Evolutionary conservation across 2,888 invertebrate species (phyloP).

Genomic region (Andrena flavipes): DNA sequence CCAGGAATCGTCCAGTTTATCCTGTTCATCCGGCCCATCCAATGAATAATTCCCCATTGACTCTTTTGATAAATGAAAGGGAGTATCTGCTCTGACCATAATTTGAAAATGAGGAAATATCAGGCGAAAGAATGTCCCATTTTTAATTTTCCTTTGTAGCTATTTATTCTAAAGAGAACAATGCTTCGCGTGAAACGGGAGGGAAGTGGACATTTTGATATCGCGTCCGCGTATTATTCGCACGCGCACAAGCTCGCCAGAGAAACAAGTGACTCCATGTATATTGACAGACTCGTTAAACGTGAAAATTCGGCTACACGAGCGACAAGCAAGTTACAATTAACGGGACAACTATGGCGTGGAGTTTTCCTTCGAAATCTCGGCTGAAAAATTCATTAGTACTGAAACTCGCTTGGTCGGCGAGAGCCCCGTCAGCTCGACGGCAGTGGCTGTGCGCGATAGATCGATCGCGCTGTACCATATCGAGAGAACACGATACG

Average conservation of each 20-base stretch:
- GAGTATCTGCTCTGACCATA: neutral
- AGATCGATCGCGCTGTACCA: conserved; percentile 48
- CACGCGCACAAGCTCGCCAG: neutral
- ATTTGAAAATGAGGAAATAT: neutral
- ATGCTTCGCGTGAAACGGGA: no score
- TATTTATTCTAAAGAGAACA: no score
- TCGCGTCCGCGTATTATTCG: neutral
- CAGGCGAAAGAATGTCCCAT: no score
- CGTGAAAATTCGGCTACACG: neutral
- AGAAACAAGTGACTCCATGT: neutral
- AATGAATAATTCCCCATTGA: conserved; percentile 31
- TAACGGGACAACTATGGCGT: neutral
- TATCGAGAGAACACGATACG: conserved; percentile 45
- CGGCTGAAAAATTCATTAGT: conserved; percentile 30
- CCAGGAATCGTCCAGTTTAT: conserved; percentile 27
- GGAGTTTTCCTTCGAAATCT: neutral
- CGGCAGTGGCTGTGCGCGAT: conserved; percentile 20
- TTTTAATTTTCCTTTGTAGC: no score
- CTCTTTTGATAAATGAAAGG: conserved; percentile 10
- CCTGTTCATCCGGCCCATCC: neutral
- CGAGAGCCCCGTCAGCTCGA: conserved; percentile 14
- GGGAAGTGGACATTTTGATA: neutral
- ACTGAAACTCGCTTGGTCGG: neutral
- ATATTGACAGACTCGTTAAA: conserved; percentile 26
- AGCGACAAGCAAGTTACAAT: conserved; percentile 20